These are phyloP conservation scores for Beaufortia kweichowensis DNA, from an alignment of 2,113 vertebrate genomes.

Conservation along the genomic window DNA sequence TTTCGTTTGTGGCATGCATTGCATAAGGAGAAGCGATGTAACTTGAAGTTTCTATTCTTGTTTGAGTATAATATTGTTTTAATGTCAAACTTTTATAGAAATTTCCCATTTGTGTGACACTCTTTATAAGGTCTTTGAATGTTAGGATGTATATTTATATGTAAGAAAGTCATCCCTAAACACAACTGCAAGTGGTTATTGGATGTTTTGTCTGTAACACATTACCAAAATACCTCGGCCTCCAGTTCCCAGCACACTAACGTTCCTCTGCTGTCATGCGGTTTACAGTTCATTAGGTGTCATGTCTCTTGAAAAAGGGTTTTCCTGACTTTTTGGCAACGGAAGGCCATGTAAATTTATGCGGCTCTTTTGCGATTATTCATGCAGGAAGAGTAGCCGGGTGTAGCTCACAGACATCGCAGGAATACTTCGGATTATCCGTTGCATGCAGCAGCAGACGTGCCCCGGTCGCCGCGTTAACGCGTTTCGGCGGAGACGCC, in stretches of 20 bases:
- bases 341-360: constrained; percentile 39
- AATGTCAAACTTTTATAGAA: constrained; percentile 22
- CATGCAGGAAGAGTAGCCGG: constrained; percentile 41
- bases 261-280: background rate
- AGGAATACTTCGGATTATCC: constrained; percentile 56
- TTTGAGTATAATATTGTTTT: background rate
- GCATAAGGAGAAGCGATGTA: too few relatives aligned
- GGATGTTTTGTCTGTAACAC: constrained; percentile 28
- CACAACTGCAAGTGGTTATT: constrained; percentile 6
- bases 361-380: constrained; percentile 41
- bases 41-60: too few relatives aligned
- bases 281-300: constrained; percentile 30
- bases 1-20: background rate
- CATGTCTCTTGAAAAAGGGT: constrained; percentile 35
- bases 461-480: constrained; percentile 24
- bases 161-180: background rate
- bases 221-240: constrained; percentile 32
- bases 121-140: background rate
- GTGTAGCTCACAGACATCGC: constrained; percentile 37
- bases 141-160: constrained; percentile 7
- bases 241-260: background rate
- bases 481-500: constrained; percentile 31
- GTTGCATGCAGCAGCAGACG: constrained; percentile 53
- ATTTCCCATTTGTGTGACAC: too few relatives aligned
- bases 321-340: constrained; percentile 46